Evolutionary conservation across 2,797 vertebrate species (phyloP), one percentile per base, ranked within the genome.

Genomic region (Gallinago stenura): DNA sequence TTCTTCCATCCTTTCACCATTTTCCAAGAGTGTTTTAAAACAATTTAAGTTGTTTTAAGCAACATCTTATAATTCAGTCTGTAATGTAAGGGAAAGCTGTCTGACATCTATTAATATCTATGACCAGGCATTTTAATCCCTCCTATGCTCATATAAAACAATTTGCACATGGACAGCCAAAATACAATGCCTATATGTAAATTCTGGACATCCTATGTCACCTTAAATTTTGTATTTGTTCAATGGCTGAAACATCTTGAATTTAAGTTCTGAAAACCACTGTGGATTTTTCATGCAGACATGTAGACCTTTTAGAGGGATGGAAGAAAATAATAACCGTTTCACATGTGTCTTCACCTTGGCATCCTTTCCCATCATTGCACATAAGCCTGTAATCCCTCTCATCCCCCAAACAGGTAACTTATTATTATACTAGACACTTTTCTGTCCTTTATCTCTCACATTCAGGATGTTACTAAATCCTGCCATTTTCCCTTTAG

Each of bases 391-490:
- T 90, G 45, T 88, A 97, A 95, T 90, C 82, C 76, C 39, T 87
- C 78, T 92, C 66, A 66, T 94, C 31, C 71, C 53, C 46, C 58
- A 70, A 94, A 93, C 70, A 92, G 75, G 77, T 89, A 95, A 82
- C 8, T 90, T 77, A 73, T 78, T 94, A 90, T 87, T 91, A 66
- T 56, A 79, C 35, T 79, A 69, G 66, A 30, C 75, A 62, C 33
- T 86, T 90, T 76, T 60, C 54, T 70, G 43, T 89, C 68, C 56
- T 89, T 96, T 95, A 86, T 96, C 88, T 90, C 64, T 79, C 56
- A 70, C 64, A 70, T 79, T 96, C 89, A 93, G 60, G 35, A 39
- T 87, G 78, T 73, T 93, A 64, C 46, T 92, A 95, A 87, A 90
- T 90, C 56, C 70, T 87, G 25, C 41, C 39, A 80, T 87, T 93